Evolutionary conservation across 1,140 invertebrate species (phyloP), one percentile per base, ranked within the genome.

Genomic region (Drosophila repleta): DNA sequence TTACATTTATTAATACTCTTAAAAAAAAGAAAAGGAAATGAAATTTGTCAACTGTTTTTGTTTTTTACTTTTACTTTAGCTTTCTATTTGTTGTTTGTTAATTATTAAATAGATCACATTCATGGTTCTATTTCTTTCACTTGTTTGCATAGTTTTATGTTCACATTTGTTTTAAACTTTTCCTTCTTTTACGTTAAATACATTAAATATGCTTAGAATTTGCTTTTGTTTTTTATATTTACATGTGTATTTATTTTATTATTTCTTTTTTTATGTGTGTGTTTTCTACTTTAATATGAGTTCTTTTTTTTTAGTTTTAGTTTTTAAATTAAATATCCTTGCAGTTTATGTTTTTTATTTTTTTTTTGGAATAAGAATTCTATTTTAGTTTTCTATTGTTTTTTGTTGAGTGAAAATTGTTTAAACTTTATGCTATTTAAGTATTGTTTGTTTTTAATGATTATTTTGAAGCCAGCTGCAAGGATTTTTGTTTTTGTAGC

Each of bases 41-140:
- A 70, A 70, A 57, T 26, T 41, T 65, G 37, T 60, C 48, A 61
- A 73, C 21, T 68, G 43, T 39, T 39, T 48, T 66, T 6, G 8
- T 48, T 53, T 32, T 70, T 26, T 29, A 39, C 0, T 39, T 57
- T 63, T 55, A 49, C 15, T 46, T 48, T 69, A 60, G 21, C 32
- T 58, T 43, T 69, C 45, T n/a, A 32, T 43, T 58, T 35, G 48
- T 29, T 43, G 49, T 32, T 43, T 57, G 53, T 72, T 76, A 63
- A 64, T 82, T 83, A 90, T 90, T 90, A 85, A 90, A 90, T 91
- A 90, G 90, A 91, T 91, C 90, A 91, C 90, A 91, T 91, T 88
- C 87, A 91, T 90, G 85, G 90, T 91, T 91, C 90, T 91, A 90
- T 90, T 88, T 87, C 55, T 75, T 75, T 88, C 72, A 87, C 82